A percentile compares a stretch with the other conserved stretches of the same genome.
phyloP scores from a whole-genome alignment of 2,113 vertebrate species.

The Aspidoscelis tigris region DNA sequence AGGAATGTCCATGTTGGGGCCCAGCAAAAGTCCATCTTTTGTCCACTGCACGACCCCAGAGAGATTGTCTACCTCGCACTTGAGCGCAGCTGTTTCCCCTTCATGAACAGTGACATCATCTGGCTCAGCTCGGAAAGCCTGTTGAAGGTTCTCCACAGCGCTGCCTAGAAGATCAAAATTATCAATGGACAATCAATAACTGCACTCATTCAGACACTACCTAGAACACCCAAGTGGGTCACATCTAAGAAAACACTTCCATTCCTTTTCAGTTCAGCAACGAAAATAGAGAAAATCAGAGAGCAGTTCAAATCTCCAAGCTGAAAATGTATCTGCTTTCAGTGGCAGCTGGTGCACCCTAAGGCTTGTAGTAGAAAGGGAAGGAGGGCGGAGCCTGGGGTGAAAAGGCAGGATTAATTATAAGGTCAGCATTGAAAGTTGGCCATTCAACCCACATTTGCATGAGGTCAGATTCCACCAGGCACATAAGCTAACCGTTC shows the following conservation, averaged over 20 bases:
- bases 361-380: too few species aligned
- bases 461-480: too few species aligned
- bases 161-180: neutral
- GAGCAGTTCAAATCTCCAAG: neutral
- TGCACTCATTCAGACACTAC: neutral
- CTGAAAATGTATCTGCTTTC: too few species aligned
- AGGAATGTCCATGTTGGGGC: constrained; percentile 76
- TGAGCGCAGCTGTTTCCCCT: constrained; percentile 74
- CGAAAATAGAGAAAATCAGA: neutral
- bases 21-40: constrained; percentile 82
- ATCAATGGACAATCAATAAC: neutral
- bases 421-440: too few species aligned
- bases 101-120: constrained; percentile 74
- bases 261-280: neutral
- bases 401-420: too few species aligned
- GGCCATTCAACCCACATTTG: too few species aligned
- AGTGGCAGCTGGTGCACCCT: too few species aligned
- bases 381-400: too few species aligned
- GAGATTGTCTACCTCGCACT: constrained; percentile 79
- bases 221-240: neutral
- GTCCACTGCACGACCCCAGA: constrained; percentile 83
- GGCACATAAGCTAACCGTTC: too few species aligned
- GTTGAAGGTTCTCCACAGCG: constrained; percentile 33
- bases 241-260: neutral
- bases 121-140: constrained; percentile 79